Percentiles rank a stretch among this genome's conserved stretches.
phyloP scores from a whole-genome alignment of 2,888 invertebrate genomes.

The Scaptomyza cyrtandrae region DNA sequence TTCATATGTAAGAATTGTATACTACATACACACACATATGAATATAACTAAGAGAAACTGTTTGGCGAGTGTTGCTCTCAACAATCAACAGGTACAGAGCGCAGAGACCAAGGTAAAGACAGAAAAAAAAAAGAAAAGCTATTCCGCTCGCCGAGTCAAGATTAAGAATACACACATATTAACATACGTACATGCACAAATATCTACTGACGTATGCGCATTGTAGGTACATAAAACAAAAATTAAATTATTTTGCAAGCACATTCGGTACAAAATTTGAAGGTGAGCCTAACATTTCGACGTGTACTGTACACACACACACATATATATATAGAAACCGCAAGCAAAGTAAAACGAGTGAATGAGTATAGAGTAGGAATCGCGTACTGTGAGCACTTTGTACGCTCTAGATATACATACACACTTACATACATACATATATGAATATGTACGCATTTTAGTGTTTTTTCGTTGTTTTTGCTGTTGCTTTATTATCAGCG shows the following conservation, averaged over 20 bases:
- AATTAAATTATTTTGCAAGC: slow-evolving; percentile 55
- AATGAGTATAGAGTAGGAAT: slow-evolving; percentile 56
- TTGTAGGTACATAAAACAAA: slow-evolving; percentile 20
- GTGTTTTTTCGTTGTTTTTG: slow-evolving; percentile 7
- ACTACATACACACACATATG: not conserved
- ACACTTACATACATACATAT: slow-evolving; percentile 11
- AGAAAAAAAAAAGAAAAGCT: slow-evolving; percentile 34
- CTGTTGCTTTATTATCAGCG: slow-evolving; percentile 44
- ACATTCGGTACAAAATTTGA: slow-evolving; percentile 38
- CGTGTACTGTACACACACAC: slow-evolving; percentile 44
- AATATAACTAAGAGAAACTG: slow-evolving; percentile 20
- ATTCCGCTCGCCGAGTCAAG: slow-evolving; percentile 37
- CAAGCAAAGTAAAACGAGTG: slow-evolving; percentile 29
- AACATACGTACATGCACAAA: slow-evolving; percentile 1
- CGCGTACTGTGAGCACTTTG: slow-evolving; percentile 42
- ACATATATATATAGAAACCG: slow-evolving; percentile 18
- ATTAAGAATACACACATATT: slow-evolving; percentile 35
- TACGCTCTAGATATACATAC: slow-evolving; percentile 46
- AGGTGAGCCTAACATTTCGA: slow-evolving; percentile 55
- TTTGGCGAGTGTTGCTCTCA: slow-evolving; percentile 26
- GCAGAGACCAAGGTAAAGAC: slow-evolving; percentile 20
- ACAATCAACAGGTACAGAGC: slow-evolving; percentile 50
- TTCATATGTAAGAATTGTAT: slow-evolving; percentile 47
- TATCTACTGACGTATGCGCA: slow-evolving; percentile 28
- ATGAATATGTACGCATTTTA: slow-evolving; percentile 28